Conservation (phyloP, 2,888 invertebrate genomes). For the Ceratothoa steindachneri region DNA sequence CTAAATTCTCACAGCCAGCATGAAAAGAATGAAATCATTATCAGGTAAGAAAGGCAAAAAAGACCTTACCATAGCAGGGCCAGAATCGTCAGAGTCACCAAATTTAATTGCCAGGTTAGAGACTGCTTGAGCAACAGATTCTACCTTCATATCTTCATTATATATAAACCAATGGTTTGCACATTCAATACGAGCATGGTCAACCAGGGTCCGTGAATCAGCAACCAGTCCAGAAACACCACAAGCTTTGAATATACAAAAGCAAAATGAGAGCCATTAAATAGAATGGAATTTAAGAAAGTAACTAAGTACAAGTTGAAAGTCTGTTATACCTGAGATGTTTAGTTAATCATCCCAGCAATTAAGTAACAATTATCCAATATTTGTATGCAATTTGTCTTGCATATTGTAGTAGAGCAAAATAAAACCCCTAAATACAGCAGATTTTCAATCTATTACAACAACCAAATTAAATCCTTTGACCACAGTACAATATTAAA, state of each 20-base stretch:
- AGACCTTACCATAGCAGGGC: slow-evolving; percentile 58
- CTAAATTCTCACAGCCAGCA: no score
- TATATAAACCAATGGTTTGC: slow-evolving; percentile 98
- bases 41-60: no score
- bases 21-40: no score
- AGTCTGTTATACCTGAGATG: no score
- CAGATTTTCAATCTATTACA: neutral
- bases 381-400: no score
- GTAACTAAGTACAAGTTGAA: no score
- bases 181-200: slow-evolving; percentile 91
- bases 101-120: slow-evolving; percentile 98
- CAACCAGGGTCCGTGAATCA: slow-evolving; percentile 89
- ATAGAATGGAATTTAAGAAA: no score
- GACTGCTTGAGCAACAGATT: slow-evolving; percentile 96
- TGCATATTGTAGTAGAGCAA: no score
- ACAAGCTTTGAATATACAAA: slow-evolving; percentile 64
- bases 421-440: no score
- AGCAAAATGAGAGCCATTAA: no score
- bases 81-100: slow-evolving; percentile 95
- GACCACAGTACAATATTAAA: neutral
- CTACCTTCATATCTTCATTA: slow-evolving; percentile 62
- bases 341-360: no score
- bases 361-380: no score
- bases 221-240: slow-evolving; percentile 97
- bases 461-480: neutral